Evolutionary conservation across 2,888 invertebrate species (phyloP).

Genomic region (Eristalinus sepulchralis): DNA sequence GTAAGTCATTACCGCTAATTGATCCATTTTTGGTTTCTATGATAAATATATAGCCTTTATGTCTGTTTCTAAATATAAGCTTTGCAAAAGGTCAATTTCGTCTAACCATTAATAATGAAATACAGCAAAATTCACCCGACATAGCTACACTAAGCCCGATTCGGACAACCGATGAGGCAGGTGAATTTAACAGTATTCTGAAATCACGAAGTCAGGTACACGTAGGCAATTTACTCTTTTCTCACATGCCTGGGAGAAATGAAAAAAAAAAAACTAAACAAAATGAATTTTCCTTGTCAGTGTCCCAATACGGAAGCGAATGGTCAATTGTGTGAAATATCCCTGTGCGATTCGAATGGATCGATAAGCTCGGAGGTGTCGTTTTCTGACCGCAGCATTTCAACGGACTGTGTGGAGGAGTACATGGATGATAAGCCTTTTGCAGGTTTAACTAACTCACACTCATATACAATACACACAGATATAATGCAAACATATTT

Average conservation of each 20-base stretch:
- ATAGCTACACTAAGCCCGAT: background rate
- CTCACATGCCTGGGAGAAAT: no score
- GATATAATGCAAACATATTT: background rate
- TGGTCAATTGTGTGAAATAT: constrained; percentile 42
- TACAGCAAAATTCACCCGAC: constrained; percentile 6
- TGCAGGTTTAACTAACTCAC: constrained; percentile 84
- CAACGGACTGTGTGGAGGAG: constrained; percentile 91
- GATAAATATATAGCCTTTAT: background rate
- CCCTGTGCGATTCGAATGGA: constrained; percentile 78
- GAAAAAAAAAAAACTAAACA: no score
- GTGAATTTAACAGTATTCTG: background rate
- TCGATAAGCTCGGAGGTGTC: constrained; percentile 88
- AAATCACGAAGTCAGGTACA: constrained; percentile 37
- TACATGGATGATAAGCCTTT: constrained; percentile 93
- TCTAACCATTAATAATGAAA: constrained; percentile 36
- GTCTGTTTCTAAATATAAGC: constrained; percentile 7
- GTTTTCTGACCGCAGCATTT: constrained; percentile 87
- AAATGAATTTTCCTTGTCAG: background rate
- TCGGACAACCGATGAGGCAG: background rate
- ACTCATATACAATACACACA: background rate
- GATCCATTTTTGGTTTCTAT: background rate
- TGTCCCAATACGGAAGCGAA: constrained; percentile 80
- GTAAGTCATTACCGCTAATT: constrained; percentile 71
- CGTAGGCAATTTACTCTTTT: no score
- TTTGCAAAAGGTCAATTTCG: constrained; percentile 52